Base-by-base conservation (phyloP, 1,140 invertebrate genomes). In the Globodera rostochiensis region DNA sequence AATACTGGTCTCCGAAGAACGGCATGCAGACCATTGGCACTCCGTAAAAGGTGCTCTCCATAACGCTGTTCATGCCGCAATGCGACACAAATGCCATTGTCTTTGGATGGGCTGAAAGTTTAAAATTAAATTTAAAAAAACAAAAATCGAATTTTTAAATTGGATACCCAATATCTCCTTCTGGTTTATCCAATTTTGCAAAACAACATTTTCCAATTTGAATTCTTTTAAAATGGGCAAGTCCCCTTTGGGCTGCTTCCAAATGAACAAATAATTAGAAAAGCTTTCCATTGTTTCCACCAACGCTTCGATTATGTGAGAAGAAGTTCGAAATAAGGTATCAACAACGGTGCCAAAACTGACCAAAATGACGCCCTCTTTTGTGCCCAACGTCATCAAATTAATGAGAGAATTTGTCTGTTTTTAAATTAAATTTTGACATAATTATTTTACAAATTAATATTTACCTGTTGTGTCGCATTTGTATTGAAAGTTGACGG, bases 21-120 rank as follows among this genome's bases (percentile, higher is more conserved):
- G 84, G 89, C 94, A 95, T 0, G 94, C 93, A 13, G 94, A 36
- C 36, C 36, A 36, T 36, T 1, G 36, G 36, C 36, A 36, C 36
- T 3, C 36, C 36, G 36, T 36, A 36, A 36, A 36, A 36, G 3
- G 36, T 36, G 36, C 36, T 3, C 36, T 36, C 36, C 36, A 36
- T 36, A 36, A 36, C 36, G 36, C 36, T 36, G 2, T 36, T 36
- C 36, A 36, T 36, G 36, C 36, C 36, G 36, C 36, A 36, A 36
- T 36, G 36, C 36, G 36, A 36, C 36, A 36, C 36, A 36, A 36
- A 36, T 36, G 36, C 36, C 36, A 36, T 36, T 36, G 36, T 36
- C 36, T 36, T 36, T 36, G 36, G 36, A 36, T 36, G 36, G 53
- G 45, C 46, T 82, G 77, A 50, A 81, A 81, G 19, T 46, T 11